Evolutionary conservation across 2,113 vertebrate species (phyloP), one percentile per base, ranked within the genome.

Genomic region (Poecilia latipinna): DNA sequence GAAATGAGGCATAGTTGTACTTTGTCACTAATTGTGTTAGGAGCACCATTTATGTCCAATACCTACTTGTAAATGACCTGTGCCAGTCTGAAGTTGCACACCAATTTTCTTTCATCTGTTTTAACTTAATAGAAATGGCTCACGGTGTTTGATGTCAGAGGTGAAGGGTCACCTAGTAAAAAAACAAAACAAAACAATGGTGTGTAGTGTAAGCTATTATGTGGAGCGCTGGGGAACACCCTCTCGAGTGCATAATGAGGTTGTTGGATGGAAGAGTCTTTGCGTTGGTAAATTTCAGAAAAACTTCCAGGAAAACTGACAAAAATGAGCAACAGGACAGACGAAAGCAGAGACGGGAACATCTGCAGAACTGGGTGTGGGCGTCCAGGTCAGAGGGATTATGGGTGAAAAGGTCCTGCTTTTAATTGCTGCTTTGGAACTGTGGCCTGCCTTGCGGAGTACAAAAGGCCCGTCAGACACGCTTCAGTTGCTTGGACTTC

Each of bases 361-460:
- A 95, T 94, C 93, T 96, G 93, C 93, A 93, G 93, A 84, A 88
- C 31, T 93, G 92, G 93, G 93, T 91, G 87, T 93, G 78, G 78
- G 82, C 88, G 80, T 88, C 86, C 89, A 90, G 87, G 81, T 91
- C 93, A 88, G 86, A 86, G 86, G 90, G 93, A 94, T 96, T 96
- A 94, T 73, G 76, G 91, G 93, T 93, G 92, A 93, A 95, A 93
- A 94, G 91, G 89, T 90, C 93, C 90, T 92, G 90, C 92, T 94
- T 91, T 95, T 95, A 94, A 95, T 95, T 95, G 93, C 91, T 76
- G 90, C 88, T 87, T 84, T 89, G 86, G 91, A 84, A 93, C 94
- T 86, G 89, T 89, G 92, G 92, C 92, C 93, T 91, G 90, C 91
- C 81, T 64, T 74, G 87, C 87, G 90, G 89, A 94, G 91, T 87